Evolutionary conservation across 2,888 invertebrate species (phyloP), one percentile per base, ranked within the genome.

Genomic region (Noctua comes): DNA sequence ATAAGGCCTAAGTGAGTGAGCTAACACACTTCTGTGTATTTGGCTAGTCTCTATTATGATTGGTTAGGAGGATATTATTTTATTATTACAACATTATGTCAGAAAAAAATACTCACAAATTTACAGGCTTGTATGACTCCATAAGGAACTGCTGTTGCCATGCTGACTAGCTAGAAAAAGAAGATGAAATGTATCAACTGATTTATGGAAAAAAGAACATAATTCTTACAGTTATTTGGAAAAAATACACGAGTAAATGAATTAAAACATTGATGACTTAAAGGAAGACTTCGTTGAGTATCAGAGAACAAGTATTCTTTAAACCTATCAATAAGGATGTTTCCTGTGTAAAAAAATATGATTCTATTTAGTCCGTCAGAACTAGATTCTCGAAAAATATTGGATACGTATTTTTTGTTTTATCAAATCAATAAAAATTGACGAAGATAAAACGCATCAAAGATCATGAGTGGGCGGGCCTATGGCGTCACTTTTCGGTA

Each of bases 91-190:
- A 18, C 2, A 64, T 40, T 27, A 36, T 1, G 2, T 36, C 21
- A 24, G 16, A 48, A 3, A 57, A 36, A 40, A 27, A n/a, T 51
- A 78, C 80, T 80, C 27, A 80, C 80, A 57, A 3, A 48, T 80
- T 80, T 54, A 31, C 31, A 77, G 16, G 65, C 21, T 1, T 78
- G 0, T 16, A 71, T 0, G 11, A 81, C 0, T n/a, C 57, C 51
- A 0, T 6, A 0, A 8, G 79, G 84, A 54, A 66, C 3, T 21
- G 66, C 66, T 43, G 59, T 1, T n/a, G 6, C 11, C 24, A 70
- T 10, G 21, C 48, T 65, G 21, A 18, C 21, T 6, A 68, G 0
- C 83, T 80, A n/a, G 80, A 64, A 80, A 76, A 40, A 76, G 0
- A 51, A 43, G 16, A 48, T 11, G 0, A 48, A 40, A 68, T 24